Conservation (phyloP, 2,797 vertebrate species). For the Corythornis leucogaster region DNA sequence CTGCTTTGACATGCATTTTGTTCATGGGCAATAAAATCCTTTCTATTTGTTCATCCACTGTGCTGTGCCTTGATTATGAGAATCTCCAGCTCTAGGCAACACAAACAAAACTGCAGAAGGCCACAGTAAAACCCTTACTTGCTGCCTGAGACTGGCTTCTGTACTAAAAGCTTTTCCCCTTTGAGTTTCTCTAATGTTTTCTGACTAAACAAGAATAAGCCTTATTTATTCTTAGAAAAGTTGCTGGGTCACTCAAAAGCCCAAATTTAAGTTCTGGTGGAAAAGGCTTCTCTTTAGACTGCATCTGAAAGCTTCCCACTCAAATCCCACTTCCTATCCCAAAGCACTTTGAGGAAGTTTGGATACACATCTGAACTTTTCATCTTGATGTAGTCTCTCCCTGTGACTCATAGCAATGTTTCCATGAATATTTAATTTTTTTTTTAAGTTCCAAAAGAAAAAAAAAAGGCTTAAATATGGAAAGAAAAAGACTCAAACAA, state of each 20-base stretch:
- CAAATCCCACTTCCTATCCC: conserved; percentile 33
- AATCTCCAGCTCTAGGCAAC: not conserved
- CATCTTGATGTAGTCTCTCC: conserved; percentile 44
- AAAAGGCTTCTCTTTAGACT: not conserved
- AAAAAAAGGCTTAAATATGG: conserved; percentile 50
- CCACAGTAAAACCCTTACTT: not conserved
- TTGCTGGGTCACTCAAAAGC: not conserved
- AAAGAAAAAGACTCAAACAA: conserved; percentile 68
- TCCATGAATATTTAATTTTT: conserved; percentile 64
- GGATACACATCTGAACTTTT: conserved; percentile 58
- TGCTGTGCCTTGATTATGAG: not conserved
- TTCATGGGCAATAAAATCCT: not conserved
- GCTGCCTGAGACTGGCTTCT: not conserved
- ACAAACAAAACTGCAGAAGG: not conserved
- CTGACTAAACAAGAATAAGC: not conserved
- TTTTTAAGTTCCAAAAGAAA: conserved; percentile 61
- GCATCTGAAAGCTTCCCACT: conserved; percentile 27
- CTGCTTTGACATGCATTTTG: not conserved
- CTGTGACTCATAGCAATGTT: conserved; percentile 62
- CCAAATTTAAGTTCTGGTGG: not conserved
- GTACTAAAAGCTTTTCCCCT: not conserved
- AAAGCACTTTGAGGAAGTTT: conserved; percentile 60
- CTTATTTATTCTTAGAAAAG: conserved; percentile 16
- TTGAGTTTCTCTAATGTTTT: not conserved
- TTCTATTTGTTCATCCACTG: not conserved